Conservation (phyloP, 2,888 invertebrate genomes). For the Vanessa cardui region DNA sequence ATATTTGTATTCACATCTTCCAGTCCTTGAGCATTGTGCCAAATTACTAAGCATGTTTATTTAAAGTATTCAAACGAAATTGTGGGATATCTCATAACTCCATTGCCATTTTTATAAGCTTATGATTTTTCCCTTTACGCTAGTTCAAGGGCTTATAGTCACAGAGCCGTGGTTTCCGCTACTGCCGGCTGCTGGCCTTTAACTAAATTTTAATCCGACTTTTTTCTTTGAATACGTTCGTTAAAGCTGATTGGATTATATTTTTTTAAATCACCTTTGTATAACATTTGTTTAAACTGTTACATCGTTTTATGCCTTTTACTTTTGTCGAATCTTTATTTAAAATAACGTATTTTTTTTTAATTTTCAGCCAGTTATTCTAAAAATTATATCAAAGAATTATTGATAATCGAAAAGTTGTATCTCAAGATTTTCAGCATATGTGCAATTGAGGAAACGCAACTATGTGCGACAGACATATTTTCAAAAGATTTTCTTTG, state of each 20-base stretch:
- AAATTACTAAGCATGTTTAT: background rate
- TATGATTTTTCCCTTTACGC: conserved; percentile 11
- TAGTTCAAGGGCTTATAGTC: conserved; percentile 28
- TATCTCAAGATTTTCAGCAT: too few relatives aligned
- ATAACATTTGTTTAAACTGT: background rate
- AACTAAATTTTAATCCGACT: conserved; percentile 40
- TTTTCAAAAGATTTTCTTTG: too few relatives aligned
- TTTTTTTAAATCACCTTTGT: conserved; percentile 12
- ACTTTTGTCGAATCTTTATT: background rate
- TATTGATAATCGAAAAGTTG: too few relatives aligned
- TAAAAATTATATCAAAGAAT: too few relatives aligned
- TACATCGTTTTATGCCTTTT: background rate
- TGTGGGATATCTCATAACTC: too few relatives aligned
- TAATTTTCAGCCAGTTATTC: too few relatives aligned
- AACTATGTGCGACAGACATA: background rate
- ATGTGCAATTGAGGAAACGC: too few relatives aligned
- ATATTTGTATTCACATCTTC: conserved; percentile 10
- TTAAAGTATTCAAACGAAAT: background rate
- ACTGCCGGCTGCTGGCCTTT: conserved; percentile 37
- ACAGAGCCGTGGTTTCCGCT: conserved; percentile 30
- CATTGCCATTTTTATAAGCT: too few relatives aligned
- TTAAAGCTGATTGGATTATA: conserved; percentile 39
- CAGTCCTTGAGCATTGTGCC: conserved; percentile 3
- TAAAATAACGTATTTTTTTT: too few relatives aligned
- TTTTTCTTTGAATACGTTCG: conserved; percentile 39